phyloP scores from a whole-genome alignment of 1,140 invertebrate species.

The Orussus abietinus region DNA sequence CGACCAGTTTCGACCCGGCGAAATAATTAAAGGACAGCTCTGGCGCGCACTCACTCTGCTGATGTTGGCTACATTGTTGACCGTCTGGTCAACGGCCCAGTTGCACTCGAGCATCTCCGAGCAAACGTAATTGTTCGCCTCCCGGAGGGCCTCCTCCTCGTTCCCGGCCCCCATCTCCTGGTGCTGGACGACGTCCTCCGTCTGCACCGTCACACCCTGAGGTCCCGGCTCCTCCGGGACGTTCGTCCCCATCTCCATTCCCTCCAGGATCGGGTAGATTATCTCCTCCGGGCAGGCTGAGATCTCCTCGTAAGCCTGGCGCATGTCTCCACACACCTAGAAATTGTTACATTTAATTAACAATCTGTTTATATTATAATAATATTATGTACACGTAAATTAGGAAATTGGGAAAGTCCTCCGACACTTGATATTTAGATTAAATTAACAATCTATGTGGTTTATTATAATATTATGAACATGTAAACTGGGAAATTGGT shows the following conservation, averaged over 20 bases:
- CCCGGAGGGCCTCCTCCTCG: conserved; percentile 48
- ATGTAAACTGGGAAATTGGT: too few relatives aligned
- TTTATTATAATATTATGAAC: too few relatives aligned
- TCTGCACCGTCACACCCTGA: conserved; percentile 21
- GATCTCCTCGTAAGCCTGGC: conserved; percentile 49
- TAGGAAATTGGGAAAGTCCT: too few relatives aligned
- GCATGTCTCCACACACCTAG: conserved; percentile 48
- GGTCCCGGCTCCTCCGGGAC: conserved; percentile 34
- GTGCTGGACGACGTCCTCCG: conserved; percentile 31
- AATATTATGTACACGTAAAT: background rate
- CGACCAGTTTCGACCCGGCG: too few relatives aligned
- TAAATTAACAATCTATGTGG: too few relatives aligned
- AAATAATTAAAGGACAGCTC: too few relatives aligned
- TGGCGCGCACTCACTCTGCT: conserved; percentile 41
- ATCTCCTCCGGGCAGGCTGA: conserved; percentile 49
- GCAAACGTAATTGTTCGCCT: conserved; percentile 53
- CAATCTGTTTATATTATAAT: too few relatives aligned
- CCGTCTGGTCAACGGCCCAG: conserved; percentile 45
- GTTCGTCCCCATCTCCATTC: conserved; percentile 45
- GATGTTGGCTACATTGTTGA: conserved; percentile 36
- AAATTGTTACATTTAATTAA: conserved; percentile 1
- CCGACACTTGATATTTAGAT: too few relatives aligned
- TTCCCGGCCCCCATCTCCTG: conserved; percentile 32
- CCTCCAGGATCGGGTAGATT: conserved; percentile 49
- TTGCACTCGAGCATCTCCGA: conserved; percentile 50